phyloP scores from a whole-genome alignment of 2,888 invertebrate genomes.

The Acanthosepion pharaonis region DNA sequence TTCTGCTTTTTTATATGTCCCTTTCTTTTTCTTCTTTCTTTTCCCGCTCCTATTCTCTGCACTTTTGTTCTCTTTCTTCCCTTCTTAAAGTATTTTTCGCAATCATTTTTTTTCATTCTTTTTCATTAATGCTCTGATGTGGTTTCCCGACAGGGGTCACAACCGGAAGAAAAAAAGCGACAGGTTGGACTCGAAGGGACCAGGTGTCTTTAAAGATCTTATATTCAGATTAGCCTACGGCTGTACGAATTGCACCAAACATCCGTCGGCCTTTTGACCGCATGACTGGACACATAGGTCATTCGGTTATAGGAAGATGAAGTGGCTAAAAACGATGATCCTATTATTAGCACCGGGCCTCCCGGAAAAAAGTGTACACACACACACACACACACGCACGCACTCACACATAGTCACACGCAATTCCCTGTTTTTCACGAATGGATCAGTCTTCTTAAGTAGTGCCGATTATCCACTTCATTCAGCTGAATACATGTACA shows the following conservation, averaged over 20 bases:
- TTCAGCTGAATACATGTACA: no score
- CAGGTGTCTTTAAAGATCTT: not conserved
- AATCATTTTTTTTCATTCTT: no score
- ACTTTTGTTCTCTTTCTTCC: not conserved
- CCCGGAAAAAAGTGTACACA: not conserved
- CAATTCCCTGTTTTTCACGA: no score
- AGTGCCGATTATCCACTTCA: no score
- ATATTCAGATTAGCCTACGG: not conserved
- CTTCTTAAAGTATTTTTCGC: not conserved
- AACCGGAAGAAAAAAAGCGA: not conserved
- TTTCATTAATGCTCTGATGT: no score
- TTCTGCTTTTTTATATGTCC: no score
- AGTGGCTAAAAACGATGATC: not conserved
- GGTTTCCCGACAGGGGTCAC: not conserved
- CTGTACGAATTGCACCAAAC: not conserved
- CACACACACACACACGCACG: not conserved
- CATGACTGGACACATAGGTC: not conserved
- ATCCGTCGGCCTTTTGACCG: not conserved
- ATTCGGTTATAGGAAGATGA: not conserved
- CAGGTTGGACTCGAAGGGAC: not conserved
- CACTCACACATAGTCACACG: no score
- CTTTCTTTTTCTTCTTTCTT: not conserved
- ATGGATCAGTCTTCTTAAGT: no score
- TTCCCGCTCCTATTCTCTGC: not conserved
- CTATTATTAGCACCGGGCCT: not conserved